Evolutionary conservation across 2,888 invertebrate genomes (phyloP).

Genomic region (Agonum fuliginosum): DNA sequence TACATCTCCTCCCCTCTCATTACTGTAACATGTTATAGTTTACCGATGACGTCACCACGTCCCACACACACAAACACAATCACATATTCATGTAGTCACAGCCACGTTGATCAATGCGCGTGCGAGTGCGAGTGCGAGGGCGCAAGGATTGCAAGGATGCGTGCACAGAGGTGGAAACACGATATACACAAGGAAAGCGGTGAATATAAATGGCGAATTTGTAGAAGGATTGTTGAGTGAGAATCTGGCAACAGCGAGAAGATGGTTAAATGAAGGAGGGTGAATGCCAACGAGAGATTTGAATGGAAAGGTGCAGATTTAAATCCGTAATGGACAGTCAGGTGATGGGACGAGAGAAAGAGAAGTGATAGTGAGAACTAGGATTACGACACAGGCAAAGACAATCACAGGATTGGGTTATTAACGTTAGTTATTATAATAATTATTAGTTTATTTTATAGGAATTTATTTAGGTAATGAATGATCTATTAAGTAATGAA

Average conservation of each 20-base stretch:
- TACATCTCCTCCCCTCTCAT: no score
- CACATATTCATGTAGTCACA: background rate
- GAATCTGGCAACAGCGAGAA: background rate
- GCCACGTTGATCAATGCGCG: slow-evolving; percentile 28
- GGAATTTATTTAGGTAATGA: no score
- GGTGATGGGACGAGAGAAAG: no score
- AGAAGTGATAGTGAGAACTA: no score
- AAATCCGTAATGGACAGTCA: no score
- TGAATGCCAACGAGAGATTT: background rate
- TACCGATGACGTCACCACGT: no score
- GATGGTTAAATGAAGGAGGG: background rate
- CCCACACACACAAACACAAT: background rate
- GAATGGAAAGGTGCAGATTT: background rate
- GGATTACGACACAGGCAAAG: no score
- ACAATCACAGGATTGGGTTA: no score
- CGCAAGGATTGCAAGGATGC: background rate
- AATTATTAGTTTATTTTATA: no score
- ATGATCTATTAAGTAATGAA: no score
- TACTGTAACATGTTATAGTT: no score
- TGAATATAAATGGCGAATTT: slow-evolving; percentile 54
- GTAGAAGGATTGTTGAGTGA: background rate
- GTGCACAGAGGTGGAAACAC: slow-evolving; percentile 43
- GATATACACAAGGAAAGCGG: background rate
- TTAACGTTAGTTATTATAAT: no score
- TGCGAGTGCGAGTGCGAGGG: background rate